Evolutionary conservation across 2,797 vertebrate genomes (phyloP), one percentile per base, ranked within the genome.

Genomic region (Sebastes hubbsi): DNA sequence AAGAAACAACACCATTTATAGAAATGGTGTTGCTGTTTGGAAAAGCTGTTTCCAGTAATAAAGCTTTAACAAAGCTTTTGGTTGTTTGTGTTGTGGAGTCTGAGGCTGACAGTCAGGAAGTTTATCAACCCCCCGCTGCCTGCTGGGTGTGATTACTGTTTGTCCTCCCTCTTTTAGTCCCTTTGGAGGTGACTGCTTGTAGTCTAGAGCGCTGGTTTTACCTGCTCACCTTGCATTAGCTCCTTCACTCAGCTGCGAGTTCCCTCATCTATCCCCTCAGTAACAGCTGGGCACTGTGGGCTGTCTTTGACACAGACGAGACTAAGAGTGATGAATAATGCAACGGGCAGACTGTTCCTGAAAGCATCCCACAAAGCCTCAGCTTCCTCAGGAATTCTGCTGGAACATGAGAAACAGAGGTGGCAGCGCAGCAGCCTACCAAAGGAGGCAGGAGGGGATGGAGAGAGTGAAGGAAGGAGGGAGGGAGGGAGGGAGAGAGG

Each of bases 301-400:
- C 84, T 56, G 80, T 80, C 88, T 88, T 68, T 91, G 75, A 89
- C 89, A 88, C 86, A 80, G 88, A 88, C 82, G 84, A 91, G 89
- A 91, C 92, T 80, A 60, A 76, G 38, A 82, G 79, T 60, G 81
- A 93, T 95, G 94, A 95, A 95, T 95, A 93, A 95, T 95, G 91
- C 90, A 95, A 86, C 87, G 90, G 81, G 85, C 88, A 77, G 92
- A 89, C 92, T 87, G 85, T 91, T 93, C 91, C 94, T 88, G 89
- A 92, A 94, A 94, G 94, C 92, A 87, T 91, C 87, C 77, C 81
- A 83, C 87, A 88, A 89, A 92, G 92, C 93, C 79, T 74, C 70
- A 42, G 86, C 91, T 92, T 92, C 88, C 90, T 91, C 82, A 85
- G 88, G 91, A 92, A 92, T 92, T 91, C 88, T 87, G 76, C 88